Conservation (phyloP, 2,888 invertebrate genomes). For the Hanleya hanleyi region DNA sequence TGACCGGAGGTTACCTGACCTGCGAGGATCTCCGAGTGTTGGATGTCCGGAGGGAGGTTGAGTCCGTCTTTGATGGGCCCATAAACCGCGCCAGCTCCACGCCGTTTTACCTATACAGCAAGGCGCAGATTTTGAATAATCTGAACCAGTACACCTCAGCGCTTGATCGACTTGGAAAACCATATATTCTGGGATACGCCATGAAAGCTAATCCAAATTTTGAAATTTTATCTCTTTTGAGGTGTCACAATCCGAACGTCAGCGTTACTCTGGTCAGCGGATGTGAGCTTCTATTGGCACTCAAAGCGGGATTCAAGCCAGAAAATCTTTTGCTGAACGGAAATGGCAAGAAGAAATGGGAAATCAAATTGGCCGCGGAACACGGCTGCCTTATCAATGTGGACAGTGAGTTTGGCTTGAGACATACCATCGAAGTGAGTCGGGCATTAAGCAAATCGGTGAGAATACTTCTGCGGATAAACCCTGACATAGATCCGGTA, state of each 20-base stretch:
- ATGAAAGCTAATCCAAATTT: conserved; percentile 72
- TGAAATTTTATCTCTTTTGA: conserved; percentile 44
- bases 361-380: conserved; percentile 69
- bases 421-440: conserved; percentile 60
- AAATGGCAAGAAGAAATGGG: conserved; percentile 72
- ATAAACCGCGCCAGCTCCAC: conserved; percentile 18
- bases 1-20: conserved; percentile 34
- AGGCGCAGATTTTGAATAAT: conserved; percentile 51
- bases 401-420: conserved; percentile 72
- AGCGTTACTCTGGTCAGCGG: conserved; percentile 68
- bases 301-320: conserved; percentile 68
- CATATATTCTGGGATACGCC: conserved; percentile 61
- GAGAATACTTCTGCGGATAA: conserved; percentile 68
- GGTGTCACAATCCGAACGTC: neutral
- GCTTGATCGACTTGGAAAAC: conserved; percentile 30
- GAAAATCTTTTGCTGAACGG: conserved; percentile 71
- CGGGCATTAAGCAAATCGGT: conserved; percentile 42
- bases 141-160: conserved; percentile 46
- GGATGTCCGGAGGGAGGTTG: conserved; percentile 24
- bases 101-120: conserved; percentile 63
- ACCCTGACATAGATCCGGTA: conserved; percentile 67
- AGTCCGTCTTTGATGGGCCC: conserved; percentile 12
- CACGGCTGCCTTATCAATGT: conserved; percentile 71
- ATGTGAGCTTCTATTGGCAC: conserved; percentile 69
- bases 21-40: conserved; percentile 43